phyloP scores from a whole-genome alignment of 2,888 invertebrate genomes.

The Sarcophaga carnaria region DNA sequence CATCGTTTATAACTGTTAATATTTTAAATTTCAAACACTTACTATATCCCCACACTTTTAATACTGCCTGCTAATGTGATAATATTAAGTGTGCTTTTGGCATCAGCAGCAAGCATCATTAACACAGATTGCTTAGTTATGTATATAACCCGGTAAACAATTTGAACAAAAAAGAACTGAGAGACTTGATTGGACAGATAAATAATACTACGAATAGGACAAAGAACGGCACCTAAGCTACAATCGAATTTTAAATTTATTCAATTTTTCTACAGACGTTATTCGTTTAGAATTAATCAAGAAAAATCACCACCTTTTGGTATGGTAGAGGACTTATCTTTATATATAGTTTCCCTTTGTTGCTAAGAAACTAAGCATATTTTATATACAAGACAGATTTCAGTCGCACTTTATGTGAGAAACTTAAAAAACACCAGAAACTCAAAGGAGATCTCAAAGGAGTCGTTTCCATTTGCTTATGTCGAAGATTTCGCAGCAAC shows the following conservation, averaged over 20 bases:
- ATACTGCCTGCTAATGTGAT: slow-evolving; percentile 40
- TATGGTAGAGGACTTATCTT: too few relatives aligned
- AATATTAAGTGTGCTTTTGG: slow-evolving; percentile 26
- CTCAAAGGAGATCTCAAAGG: too few relatives aligned
- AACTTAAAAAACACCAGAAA: too few relatives aligned
- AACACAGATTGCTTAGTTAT: slow-evolving; percentile 1
- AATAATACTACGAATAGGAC: neutral
- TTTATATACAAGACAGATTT: too few relatives aligned
- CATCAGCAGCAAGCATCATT: slow-evolving; percentile 2
- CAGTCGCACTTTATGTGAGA: too few relatives aligned
- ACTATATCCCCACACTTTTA: slow-evolving; percentile 8
- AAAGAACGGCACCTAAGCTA: too few relatives aligned
- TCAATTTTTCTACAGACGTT: neutral
- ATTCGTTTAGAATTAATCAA: neutral
- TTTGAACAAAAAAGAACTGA: neutral
- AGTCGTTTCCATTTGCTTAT: too few relatives aligned
- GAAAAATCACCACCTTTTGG: too few relatives aligned
- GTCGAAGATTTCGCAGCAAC: too few relatives aligned
- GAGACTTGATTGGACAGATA: neutral
- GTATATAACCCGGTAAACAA: slow-evolving; percentile 34
- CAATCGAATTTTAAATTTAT: too few relatives aligned
- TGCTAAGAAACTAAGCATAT: too few relatives aligned
- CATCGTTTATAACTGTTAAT: neutral
- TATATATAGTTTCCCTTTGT: too few relatives aligned
- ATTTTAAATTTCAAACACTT: slow-evolving; percentile 24